Evolutionary conservation across 2,113 vertebrate species (phyloP).

Genomic region (Phyllostomus hastatus): DNA sequence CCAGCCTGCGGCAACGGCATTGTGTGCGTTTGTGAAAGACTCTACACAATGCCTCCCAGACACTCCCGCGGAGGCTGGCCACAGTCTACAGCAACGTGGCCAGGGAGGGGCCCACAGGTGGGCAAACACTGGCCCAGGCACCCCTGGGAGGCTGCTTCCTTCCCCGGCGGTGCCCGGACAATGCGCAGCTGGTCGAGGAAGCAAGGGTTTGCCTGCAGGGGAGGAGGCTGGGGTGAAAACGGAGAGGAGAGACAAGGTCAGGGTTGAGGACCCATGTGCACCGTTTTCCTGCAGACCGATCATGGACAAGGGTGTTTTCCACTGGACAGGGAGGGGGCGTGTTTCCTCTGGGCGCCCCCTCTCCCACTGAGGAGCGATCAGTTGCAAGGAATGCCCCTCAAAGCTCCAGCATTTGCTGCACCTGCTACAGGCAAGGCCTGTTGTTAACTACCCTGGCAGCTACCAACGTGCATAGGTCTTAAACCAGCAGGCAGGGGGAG

Average conservation of each 20-base stretch:
- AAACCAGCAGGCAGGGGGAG: no score
- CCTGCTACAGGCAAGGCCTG: background rate
- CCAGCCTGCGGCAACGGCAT: background rate
- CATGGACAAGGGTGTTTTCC: background rate
- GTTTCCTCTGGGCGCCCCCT: background rate
- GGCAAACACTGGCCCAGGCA: background rate
- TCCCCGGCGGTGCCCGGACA: background rate
- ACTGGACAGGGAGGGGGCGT: no score
- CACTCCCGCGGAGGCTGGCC: background rate
- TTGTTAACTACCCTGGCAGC: background rate
- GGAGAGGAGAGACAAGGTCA: background rate
- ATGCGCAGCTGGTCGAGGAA: background rate
- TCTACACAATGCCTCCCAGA: background rate
- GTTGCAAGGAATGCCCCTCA: background rate
- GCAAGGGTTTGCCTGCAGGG: background rate
- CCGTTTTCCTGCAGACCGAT: background rate
- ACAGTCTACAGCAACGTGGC: background rate
- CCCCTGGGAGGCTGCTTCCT: fast-evolving
- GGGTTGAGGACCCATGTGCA: background rate
- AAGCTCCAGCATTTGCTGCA: background rate
- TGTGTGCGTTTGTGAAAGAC: background rate
- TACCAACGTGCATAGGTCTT: fast-evolving
- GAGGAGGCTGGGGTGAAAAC: background rate
- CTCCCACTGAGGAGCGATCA: no score
- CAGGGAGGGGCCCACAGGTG: background rate